phyloP scores from a whole-genome alignment of 2,888 invertebrate genomes.

The Beris chalybata region DNA sequence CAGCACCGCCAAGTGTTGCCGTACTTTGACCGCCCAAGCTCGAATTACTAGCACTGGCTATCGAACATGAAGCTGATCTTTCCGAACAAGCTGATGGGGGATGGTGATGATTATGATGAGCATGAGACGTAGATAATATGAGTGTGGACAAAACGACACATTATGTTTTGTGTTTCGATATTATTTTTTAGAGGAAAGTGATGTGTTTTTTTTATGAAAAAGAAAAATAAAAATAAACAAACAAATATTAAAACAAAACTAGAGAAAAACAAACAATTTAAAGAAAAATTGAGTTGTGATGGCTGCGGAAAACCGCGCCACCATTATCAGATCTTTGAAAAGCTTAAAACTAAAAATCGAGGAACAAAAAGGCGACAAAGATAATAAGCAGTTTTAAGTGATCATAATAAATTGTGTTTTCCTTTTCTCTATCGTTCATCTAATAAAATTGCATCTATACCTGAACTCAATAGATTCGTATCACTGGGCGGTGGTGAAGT shows the following conservation, averaged over 20 bases:
- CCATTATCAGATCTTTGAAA: background rate
- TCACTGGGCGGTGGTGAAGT: conserved; percentile 55
- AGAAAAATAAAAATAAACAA: background rate
- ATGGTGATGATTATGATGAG: conserved; percentile 19
- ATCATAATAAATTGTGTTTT: background rate
- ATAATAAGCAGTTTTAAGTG: conserved; percentile 17
- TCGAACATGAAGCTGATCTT: conserved; percentile 52
- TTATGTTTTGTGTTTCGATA: conserved; percentile 9
- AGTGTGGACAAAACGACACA: background rate
- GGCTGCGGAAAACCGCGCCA: background rate
- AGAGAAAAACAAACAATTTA: no score
- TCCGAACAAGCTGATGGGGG: conserved; percentile 53
- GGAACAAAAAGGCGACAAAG: conserved; percentile 21
- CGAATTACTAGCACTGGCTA: conserved; percentile 54
- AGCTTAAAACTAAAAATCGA: conserved; percentile 1
- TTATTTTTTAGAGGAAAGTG: conserved; percentile 7
- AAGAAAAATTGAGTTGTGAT: background rate
- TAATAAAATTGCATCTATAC: conserved; percentile 52
- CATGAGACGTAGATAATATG: conserved; percentile 8
- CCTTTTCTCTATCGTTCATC: background rate
- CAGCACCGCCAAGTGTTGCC: conserved; percentile 47
- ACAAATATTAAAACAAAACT: no score
- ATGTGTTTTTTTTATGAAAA: background rate
- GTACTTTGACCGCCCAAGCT: conserved; percentile 53
- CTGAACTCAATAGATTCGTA: conserved; percentile 68